Conservation (phyloP, 2,797 vertebrate genomes). For the Amniataba percoides region DNA sequence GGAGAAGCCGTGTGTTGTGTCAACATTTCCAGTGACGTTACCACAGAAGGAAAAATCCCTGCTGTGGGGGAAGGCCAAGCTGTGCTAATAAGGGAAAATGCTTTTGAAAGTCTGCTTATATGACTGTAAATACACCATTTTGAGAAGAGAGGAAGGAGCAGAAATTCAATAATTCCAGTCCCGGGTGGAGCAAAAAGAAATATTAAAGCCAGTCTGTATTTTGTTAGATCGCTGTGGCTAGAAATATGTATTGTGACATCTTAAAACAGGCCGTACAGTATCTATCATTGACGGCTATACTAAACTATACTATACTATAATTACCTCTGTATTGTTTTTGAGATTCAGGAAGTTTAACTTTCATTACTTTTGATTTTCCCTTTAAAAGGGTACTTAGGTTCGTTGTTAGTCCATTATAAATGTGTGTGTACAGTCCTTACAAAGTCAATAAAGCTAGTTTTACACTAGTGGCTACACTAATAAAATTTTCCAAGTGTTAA, state of each 20-base stretch:
- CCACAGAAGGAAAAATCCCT: constrained; percentile 66
- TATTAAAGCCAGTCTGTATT: constrained; percentile 1
- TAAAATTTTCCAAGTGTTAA: not conserved
- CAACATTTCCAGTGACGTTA: constrained; percentile 78
- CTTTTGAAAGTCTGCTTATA: constrained; percentile 48
- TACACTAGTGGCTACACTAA: not conserved
- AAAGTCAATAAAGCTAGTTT: not conserved
- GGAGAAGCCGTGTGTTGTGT: constrained; percentile 61
- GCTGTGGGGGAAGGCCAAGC: constrained; percentile 41
- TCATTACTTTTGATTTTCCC: no score
- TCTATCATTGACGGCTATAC: not conserved
- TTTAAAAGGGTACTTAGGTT: no score
- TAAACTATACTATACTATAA: no score
- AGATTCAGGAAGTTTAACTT: not conserved
- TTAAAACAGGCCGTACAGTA: not conserved
- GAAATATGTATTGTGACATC: not conserved
- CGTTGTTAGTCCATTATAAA: not conserved
- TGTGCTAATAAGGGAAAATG: constrained; percentile 67
- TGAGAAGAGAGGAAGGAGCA: constrained; percentile 18
- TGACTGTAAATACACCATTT: constrained; percentile 38
- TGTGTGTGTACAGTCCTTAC: not conserved
- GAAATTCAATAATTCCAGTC: constrained; percentile 32
- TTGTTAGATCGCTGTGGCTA: not conserved
- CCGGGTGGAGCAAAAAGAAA: constrained; percentile 20
- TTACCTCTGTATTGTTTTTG: not conserved